These are phyloP conservation scores for Turritopsis dohrnii DNA, from an alignment of 30 jellyfish, hydroid and myxozoan species.

Conservation along the genomic window DNA sequence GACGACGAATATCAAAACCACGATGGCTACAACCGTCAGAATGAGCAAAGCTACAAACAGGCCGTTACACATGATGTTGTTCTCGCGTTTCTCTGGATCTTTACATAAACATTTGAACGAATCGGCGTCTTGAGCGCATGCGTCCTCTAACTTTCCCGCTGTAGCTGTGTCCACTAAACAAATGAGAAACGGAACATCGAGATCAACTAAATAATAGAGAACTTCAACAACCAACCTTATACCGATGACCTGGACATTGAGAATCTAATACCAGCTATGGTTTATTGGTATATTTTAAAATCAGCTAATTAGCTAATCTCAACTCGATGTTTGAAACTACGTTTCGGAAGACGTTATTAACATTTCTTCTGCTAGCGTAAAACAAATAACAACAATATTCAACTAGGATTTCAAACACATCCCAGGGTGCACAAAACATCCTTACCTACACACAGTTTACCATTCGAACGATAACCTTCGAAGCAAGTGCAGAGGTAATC, in stretches of 20 bases:
- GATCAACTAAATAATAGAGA: no score
- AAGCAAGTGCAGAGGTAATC: slow-evolving; percentile 72
- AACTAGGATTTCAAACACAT: no score
- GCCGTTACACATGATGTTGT: slow-evolving; percentile 88
- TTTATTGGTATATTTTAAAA: no score
- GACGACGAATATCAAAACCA: slow-evolving; percentile 72
- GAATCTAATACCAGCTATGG: no score
- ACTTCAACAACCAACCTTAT: no score
- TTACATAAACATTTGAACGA: slow-evolving; percentile 76
- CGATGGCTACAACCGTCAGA: slow-evolving; percentile 64
- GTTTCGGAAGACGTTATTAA: no score
- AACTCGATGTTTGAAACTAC: no score
- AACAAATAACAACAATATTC: no score
- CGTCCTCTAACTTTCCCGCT: slow-evolving; percentile 43
- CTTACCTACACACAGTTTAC: slow-evolving; percentile 42
- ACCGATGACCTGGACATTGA: no score
- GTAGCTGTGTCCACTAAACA: background rate
- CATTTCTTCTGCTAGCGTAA: no score
- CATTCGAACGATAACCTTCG: slow-evolving; percentile 68
- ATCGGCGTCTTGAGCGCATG: slow-evolving; percentile 48
- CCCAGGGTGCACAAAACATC: no score
- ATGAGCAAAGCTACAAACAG: slow-evolving; percentile 83
- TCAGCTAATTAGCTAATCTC: no score
- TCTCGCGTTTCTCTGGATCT: slow-evolving; percentile 53
- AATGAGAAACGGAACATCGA: background rate